phyloP scores from a whole-genome alignment of 2,113 vertebrate species.

The Peromyscus polionotus region DNA sequence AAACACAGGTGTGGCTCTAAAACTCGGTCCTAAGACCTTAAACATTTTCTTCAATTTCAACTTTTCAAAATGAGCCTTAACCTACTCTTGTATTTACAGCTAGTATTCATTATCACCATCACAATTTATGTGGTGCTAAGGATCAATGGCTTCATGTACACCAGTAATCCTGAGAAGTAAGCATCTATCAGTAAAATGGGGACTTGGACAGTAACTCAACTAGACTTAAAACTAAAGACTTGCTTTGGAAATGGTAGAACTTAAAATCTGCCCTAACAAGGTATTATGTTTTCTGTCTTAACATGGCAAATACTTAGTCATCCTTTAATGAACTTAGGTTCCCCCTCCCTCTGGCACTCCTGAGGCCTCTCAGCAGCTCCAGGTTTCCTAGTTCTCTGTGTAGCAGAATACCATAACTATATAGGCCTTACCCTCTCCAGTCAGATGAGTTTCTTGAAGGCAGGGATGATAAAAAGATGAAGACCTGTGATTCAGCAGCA shows the following conservation, averaged over 20 bases:
- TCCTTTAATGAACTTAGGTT: not conserved
- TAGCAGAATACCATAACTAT: not conserved
- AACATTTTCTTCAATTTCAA: not conserved
- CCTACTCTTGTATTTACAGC: not conserved
- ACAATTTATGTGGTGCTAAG: not conserved
- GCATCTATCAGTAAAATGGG: not conserved
- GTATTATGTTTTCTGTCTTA: not conserved
- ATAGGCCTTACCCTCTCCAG: not conserved
- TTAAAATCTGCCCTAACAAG: not conserved
- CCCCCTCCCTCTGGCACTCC: not conserved
- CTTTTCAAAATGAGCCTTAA: slow-evolving; percentile 39
- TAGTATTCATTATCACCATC: not conserved
- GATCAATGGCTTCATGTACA: not conserved
- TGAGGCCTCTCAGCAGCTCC: not conserved
- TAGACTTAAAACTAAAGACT: not conserved
- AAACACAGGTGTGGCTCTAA: not conserved
- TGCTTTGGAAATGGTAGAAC: not conserved
- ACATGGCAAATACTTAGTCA: not conserved
- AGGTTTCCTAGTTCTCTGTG: not conserved
- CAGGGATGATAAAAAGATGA: not conserved
- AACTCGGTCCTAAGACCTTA: not conserved
- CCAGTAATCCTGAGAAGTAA: not conserved
- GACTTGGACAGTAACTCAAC: not conserved
- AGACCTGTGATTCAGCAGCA: not conserved
- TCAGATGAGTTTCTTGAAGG: slow-evolving; percentile 30